A percentile compares a stretch with the other conserved stretches of the same genome.
These are phyloP conservation scores for Eurois occulta DNA, from an alignment of 2,888 invertebrate genomes.

Conservation along the genomic window DNA sequence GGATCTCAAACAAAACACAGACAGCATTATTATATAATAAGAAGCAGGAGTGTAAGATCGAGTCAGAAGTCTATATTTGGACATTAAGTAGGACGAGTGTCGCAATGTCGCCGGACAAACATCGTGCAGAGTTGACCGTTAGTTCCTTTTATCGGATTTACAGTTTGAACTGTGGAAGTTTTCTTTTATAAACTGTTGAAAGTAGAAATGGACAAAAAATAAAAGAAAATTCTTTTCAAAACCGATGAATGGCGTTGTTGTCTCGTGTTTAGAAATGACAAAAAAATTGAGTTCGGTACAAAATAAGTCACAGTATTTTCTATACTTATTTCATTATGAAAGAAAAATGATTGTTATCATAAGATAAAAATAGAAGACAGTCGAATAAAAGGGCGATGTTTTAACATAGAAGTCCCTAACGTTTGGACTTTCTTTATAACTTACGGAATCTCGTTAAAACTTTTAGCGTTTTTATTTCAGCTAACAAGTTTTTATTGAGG, in stretches of 20 bases:
- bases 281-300: not conserved
- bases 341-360: not conserved
- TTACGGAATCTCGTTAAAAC: conserved; percentile 65
- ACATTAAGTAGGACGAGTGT: conserved; percentile 53
- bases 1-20: conserved; percentile 38
- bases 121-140: conserved; percentile 35
- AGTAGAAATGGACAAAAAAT: not conserved
- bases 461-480: conserved; percentile 62
- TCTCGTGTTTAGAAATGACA: not conserved
- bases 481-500: conserved; percentile 59
- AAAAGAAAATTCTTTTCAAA: not conserved
- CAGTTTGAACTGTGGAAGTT: conserved; percentile 19
- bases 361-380: conserved; percentile 14
- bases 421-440: conserved; percentile 48
- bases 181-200: conserved; percentile 16
- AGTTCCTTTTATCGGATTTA: conserved; percentile 32
- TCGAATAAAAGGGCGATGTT: conserved; percentile 13
- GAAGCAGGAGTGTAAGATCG: conserved; percentile 46
- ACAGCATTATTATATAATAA: conserved; percentile 57
- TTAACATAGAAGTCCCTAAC: conserved; percentile 30
- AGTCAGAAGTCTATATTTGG: conserved; percentile 63
- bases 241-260: too few relatives aligned
- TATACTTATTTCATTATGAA: not conserved
- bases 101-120: conserved; percentile 48
- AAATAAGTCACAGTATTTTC: not conserved